These are phyloP conservation scores for Acrocera orbiculus DNA, from an alignment of 2,888 invertebrate species.

Conservation along the genomic window DNA sequence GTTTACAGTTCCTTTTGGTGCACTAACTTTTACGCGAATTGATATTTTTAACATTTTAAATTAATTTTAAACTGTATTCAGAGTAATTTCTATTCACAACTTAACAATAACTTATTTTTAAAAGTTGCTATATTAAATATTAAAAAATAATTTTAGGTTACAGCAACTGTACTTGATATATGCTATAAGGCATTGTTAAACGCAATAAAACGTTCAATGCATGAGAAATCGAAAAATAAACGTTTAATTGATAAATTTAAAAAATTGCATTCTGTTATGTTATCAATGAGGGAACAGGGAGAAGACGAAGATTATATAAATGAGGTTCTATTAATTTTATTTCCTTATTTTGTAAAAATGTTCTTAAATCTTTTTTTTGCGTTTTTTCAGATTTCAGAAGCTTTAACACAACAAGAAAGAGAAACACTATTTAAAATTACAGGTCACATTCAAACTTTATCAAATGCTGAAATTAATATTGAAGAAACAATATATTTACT, in stretches of 20 bases:
- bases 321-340: constrained; percentile 39
- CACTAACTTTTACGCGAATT: no score
- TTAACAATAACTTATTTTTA: no score
- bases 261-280: constrained; percentile 63
- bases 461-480: constrained; percentile 58
- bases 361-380: neutral
- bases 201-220: constrained; percentile 44
- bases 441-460: constrained; percentile 55
- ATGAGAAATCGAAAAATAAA: constrained; percentile 49
- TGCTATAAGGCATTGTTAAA: constrained; percentile 56
- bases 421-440: constrained; percentile 58
- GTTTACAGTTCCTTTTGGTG: no score
- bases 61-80: no score
- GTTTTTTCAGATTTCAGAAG: constrained; percentile 46
- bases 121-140: no score
- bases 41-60: no score
- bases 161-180: constrained; percentile 47
- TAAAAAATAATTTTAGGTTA: constrained; percentile 33
- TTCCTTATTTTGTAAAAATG: neutral
- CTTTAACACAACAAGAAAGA: constrained; percentile 71
- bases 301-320: constrained; percentile 61
- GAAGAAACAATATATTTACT: constrained; percentile 70
- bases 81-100: no score
- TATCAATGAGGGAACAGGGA: constrained; percentile 59
- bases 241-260: constrained; percentile 75